Evolutionary conservation across 2,797 vertebrate species (phyloP).

Genomic region (Typhlichthys eigenmanni): DNA sequence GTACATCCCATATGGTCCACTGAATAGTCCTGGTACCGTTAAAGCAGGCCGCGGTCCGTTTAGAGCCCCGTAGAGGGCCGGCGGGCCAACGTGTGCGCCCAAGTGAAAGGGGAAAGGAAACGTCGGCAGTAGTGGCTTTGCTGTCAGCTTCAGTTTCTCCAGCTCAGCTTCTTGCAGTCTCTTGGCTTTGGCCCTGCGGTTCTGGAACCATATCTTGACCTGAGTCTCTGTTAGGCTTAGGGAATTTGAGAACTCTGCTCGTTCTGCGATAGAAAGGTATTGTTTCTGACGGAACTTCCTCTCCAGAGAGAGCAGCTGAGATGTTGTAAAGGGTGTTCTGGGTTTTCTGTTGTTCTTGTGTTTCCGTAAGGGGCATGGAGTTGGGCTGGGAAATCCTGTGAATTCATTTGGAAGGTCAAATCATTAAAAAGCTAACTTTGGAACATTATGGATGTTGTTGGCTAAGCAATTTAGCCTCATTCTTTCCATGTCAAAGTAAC

Average conservation of each 20-base stretch:
- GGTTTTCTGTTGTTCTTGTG: constrained; percentile 89
- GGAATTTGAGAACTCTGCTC: constrained; percentile 83
- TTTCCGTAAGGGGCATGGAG: constrained; percentile 80
- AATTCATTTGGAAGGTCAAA: constrained; percentile 28
- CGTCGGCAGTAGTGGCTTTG: constrained; percentile 74
- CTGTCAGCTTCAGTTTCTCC: constrained; percentile 81
- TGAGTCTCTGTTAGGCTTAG: constrained; percentile 86
- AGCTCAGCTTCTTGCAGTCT: constrained; percentile 85
- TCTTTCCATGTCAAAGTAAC: too few species aligned
- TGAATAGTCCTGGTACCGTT: constrained; percentile 79
- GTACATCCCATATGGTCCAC: constrained; percentile 85
- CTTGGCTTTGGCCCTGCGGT: constrained; percentile 86
- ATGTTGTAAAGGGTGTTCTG: constrained; percentile 83
- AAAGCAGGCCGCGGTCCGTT: constrained; percentile 70
- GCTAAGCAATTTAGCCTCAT: neutral
- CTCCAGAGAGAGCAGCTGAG: constrained; percentile 84
- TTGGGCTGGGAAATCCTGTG: constrained; percentile 79
- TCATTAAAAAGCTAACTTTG: neutral
- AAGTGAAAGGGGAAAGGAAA: constrained; percentile 78
- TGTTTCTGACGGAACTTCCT: constrained; percentile 87
- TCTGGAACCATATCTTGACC: constrained; percentile 90
- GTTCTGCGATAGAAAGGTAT: constrained; percentile 85
- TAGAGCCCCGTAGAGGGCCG: constrained; percentile 73
- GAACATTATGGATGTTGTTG: neutral
- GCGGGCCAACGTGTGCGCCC: constrained; percentile 74